phyloP scores from a whole-genome alignment of 2,888 invertebrate species.

The Amiota communis region DNA sequence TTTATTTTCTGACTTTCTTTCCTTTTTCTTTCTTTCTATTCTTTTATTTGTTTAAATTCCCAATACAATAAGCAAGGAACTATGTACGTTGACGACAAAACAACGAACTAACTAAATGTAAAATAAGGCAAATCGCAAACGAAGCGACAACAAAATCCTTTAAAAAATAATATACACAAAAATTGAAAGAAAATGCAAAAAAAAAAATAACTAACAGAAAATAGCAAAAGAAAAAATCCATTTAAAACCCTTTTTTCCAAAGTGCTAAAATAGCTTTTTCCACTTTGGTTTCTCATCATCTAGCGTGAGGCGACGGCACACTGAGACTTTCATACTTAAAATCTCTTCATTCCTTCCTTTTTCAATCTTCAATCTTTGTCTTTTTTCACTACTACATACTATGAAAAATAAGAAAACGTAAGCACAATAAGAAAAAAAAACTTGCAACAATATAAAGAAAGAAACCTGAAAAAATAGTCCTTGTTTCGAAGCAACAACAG shows the following conservation, averaged over 20 bases:
- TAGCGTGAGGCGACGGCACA: too few species aligned
- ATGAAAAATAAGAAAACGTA: conserved; percentile 14
- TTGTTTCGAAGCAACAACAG: conserved; percentile 21
- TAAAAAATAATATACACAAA: conserved; percentile 37
- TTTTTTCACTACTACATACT: neutral
- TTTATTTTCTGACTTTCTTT: neutral
- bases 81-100: conserved; percentile 30
- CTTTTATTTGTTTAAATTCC: conserved; percentile 44
- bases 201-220: conserved; percentile 46
- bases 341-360: too few species aligned
- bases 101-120: conserved; percentile 53
- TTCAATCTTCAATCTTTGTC: neutral
- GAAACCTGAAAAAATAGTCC: conserved; percentile 15
- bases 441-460: conserved; percentile 12
- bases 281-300: neutral
- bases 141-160: conserved; percentile 38
- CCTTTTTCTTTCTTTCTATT: conserved; percentile 3
- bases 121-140: conserved; percentile 56
- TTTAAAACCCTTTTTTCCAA: conserved; percentile 50
- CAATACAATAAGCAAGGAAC: conserved; percentile 56
- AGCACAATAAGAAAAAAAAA: conserved; percentile 32
- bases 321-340: too few species aligned
- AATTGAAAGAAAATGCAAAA: conserved; percentile 45
- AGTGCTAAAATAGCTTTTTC: conserved; percentile 60
- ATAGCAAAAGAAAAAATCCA: conserved; percentile 55